Conservation (phyloP, 2,113 vertebrate genomes). For the Cepphus grylle region DNA sequence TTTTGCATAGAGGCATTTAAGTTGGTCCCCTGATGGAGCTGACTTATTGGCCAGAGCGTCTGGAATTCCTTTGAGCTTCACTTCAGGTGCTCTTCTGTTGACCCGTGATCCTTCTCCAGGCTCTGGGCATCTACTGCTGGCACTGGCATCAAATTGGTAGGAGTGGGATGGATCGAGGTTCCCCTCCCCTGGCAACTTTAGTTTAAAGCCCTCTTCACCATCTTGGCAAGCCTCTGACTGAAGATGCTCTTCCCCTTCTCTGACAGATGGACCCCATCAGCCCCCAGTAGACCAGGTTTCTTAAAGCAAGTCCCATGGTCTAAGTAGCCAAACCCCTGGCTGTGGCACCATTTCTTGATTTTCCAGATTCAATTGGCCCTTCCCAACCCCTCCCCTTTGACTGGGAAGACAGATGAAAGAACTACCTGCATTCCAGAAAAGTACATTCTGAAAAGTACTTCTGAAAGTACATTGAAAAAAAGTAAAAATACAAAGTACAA, state of each 20-base stretch:
- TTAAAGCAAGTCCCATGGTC: not conserved
- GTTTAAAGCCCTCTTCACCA: not conserved
- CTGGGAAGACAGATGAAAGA: not conserved
- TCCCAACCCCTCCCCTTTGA: not conserved
- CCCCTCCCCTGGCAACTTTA: no score
- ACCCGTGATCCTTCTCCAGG: not conserved
- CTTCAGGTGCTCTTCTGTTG: not conserved
- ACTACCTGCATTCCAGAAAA: not conserved
- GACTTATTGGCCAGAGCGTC: no score
- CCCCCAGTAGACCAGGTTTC: not conserved
- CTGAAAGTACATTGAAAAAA: not conserved
- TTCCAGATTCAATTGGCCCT: not conserved
- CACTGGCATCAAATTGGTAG: not conserved
- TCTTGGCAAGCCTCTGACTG: not conserved
- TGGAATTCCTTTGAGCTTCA: not conserved
- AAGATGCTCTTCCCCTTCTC: not conserved
- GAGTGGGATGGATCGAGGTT: not conserved
- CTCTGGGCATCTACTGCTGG: not conserved
- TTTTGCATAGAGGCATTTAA: not conserved
- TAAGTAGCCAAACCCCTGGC: not conserved
- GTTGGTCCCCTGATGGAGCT: not conserved
- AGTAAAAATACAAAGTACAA: not conserved
- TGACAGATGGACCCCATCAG: not conserved
- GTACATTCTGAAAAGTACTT: not conserved
- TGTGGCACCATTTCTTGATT: not conserved